Evolutionary conservation across 2,888 invertebrate genomes (phyloP).

Genomic region (Apodemia hepburni): DNA sequence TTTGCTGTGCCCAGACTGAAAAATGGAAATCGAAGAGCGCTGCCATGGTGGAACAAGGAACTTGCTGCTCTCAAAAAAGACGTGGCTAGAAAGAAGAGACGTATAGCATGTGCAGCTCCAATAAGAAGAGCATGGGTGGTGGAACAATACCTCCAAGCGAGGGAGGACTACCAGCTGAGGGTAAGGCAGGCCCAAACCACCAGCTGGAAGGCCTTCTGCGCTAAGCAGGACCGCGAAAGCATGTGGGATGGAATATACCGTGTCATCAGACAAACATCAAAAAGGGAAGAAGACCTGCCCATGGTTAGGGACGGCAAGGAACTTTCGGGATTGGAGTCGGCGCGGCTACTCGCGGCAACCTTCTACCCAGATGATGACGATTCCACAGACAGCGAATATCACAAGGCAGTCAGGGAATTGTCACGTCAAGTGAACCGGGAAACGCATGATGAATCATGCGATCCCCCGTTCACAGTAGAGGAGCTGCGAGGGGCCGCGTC

Average conservation of each 20-base stretch:
- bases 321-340: background rate
- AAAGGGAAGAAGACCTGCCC: background rate
- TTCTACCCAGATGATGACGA: background rate
- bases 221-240: too few relatives aligned
- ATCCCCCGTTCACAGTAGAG: background rate
- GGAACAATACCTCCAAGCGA: too few relatives aligned
- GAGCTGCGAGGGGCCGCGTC: background rate
- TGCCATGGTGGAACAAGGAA: too few relatives aligned
- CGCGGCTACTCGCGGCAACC: background rate
- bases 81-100: background rate
- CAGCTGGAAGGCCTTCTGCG: too few relatives aligned
- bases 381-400: background rate
- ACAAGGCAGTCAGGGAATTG: background rate
- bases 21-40: too few relatives aligned
- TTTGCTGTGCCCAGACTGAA: too few relatives aligned
- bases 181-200: too few relatives aligned
- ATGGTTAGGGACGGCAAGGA: background rate
- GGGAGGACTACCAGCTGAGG: too few relatives aligned
- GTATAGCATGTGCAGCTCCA: background rate
- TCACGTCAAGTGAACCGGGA: slow-evolving; percentile 21
- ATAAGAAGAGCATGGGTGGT: too few relatives aligned
- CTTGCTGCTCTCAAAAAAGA: too few relatives aligned
- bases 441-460: background rate
- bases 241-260: background rate
- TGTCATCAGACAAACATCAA: background rate